Base-by-base conservation (phyloP, 2,888 invertebrate genomes). In the Pocota personata region DNA sequence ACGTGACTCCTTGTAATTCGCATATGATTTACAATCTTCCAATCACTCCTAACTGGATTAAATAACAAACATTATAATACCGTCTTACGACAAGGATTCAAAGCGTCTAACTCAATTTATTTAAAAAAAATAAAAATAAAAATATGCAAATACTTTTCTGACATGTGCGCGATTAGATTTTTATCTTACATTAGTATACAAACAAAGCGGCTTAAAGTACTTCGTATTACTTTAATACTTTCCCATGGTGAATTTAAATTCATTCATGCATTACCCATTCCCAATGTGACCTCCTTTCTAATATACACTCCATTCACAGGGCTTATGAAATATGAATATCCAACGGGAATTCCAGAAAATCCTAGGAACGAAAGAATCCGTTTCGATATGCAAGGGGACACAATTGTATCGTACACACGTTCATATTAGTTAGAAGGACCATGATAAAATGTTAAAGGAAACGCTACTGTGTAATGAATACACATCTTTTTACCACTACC, bases 201-300 rank as follows among this genome's bases (percentile, higher is more conserved):
- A 24, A 60, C 14, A 60, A 43, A 40, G 7, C 21, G 14, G 21
- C 16, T 27, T 12, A 10, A 24, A 52, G 35, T 14, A 24, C 12
- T 50, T 48, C 14, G 12, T 48, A 21, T 64, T 67, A 40, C 24
- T 72, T 37, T 10, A 50, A 46, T 58, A 35, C 48, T 6, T 58
- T 72, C 35, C 24, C 48, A 16, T 73, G 52, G 62, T 43, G 62
- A 73, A 73, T 62, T 73, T 40, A 73, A 52, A 62, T 50, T 30
- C 37, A 14, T 7, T 50, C 50, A 30, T 62, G 50, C 73, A 52
- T 73, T 73, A 52, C 50, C 52, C 52, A 40, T 62, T 30, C 40
- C 12, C 32, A 12, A 32, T 10, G 43, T 40, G 73, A 64, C 52
- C 62, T 32, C 60, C 4, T 72, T 60, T 32, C 16, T n/a, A 5